Evolutionary conservation across 2,888 invertebrate species (phyloP), one percentile per base, ranked within the genome.

Genomic region (Pollenia labialis): DNA sequence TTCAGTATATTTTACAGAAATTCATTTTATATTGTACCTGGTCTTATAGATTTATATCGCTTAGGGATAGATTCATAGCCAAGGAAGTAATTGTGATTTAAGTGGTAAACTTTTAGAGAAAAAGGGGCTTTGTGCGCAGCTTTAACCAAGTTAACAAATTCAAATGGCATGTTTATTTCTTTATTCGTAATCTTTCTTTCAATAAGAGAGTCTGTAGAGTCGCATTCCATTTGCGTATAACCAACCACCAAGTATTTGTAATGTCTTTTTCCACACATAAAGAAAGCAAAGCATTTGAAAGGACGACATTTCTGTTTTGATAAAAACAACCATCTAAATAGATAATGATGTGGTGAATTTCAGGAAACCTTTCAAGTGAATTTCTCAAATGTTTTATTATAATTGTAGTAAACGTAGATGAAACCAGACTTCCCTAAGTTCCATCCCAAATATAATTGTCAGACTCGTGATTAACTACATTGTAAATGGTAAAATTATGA

Each of bases 271-370:
- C 54, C 9, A 71, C 71, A 10, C 64, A 64, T 16, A 64, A 44
- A 11, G 46, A 64, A 44, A 44, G 11, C 44, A 64, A 64, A 46
- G 64, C 44, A 64, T 64, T 44, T 9, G 18, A 64, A 4, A 64
- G 16, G 8, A 46, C 64, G 8, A 71, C 71, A 44, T 56, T 77
- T n/a, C 77, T 40, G 44, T 72, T 76, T 72, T 84, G 66, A 23
- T 77, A 60, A 68, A 72, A 74, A 42, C 81, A 82, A 44, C 75
- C 58, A 75, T 76, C 68, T n/a, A 76, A 69, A 50, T 76, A 82
- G 32, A 82, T 68, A 54, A 66, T 64, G n/a, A 81, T 66, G 42
- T 81, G 81, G 42, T 79, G 50, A 16, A 50, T 60, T 52, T 54
- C 60, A 32, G 69, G 85, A 12, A 46, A 64, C 62, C 18, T 54